These are phyloP conservation scores for Papilio demoleus DNA, from an alignment of 2,888 invertebrate genomes.

Conservation along the genomic window DNA sequence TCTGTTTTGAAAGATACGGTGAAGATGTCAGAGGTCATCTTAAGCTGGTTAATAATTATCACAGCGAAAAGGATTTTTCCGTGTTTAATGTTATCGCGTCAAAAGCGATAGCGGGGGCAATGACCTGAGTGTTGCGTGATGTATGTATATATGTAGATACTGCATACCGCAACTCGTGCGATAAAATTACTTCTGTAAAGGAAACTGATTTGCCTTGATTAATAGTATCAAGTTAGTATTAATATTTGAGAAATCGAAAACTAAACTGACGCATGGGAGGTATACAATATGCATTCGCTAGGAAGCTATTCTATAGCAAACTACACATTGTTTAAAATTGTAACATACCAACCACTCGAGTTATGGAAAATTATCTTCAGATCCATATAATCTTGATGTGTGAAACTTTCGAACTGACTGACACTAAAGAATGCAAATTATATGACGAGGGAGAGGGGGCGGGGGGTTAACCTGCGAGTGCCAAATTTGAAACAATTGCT, in stretches of 20 bases:
- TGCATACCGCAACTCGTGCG: slow-evolving; percentile 37
- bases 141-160: slow-evolving; percentile 66
- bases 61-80: slow-evolving; percentile 73
- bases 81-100: slow-evolving; percentile 72
- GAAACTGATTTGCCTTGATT: slow-evolving; percentile 43
- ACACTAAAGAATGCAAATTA: too few species aligned
- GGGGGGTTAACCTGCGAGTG: too few species aligned
- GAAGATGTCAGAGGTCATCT: slow-evolving; percentile 52
- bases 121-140: slow-evolving; percentile 70
- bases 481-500: too few species aligned
- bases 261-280: neutral
- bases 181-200: slow-evolving; percentile 27
- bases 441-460: too few species aligned
- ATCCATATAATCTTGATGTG: too few species aligned
- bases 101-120: slow-evolving; percentile 72
- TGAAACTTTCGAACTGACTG: too few species aligned
- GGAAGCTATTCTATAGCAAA: too few species aligned
- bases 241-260: neutral
- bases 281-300: too few species aligned
- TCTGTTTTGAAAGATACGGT: slow-evolving; percentile 43
- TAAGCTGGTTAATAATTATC: slow-evolving; percentile 63
- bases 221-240: slow-evolving; percentile 7
- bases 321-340: too few species aligned
- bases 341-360: too few species aligned
- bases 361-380: too few species aligned